These are phyloP conservation scores for Pogonocherus hispidulus DNA, from an alignment of 2,888 invertebrate genomes.

Conservation along the genomic window DNA sequence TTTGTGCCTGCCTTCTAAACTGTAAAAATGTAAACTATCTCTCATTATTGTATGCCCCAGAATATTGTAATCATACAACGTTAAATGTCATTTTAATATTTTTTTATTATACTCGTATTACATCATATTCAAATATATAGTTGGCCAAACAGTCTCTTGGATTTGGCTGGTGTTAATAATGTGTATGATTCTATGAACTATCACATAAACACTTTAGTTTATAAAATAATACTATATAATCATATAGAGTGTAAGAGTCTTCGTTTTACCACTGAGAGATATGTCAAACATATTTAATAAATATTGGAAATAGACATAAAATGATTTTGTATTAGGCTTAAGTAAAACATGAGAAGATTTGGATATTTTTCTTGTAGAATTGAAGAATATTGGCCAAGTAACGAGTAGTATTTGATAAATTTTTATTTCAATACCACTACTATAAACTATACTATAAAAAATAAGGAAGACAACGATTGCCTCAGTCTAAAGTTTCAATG, in stretches of 20 bases:
- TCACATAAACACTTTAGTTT: not conserved
- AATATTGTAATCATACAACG: not conserved
- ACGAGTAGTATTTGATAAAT: no score
- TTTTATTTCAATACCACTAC: no score
- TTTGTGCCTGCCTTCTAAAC: not conserved
- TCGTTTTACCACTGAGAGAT: no score
- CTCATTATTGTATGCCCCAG: not conserved
- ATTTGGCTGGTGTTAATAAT: slow-evolving; percentile 16
- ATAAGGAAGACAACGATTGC: not conserved
- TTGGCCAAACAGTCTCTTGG: slow-evolving; percentile 10
- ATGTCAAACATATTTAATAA: no score
- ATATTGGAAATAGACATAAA: no score
- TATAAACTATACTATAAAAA: no score
- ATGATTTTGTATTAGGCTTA: no score
- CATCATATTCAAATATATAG: not conserved
- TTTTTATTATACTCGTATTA: not conserved
- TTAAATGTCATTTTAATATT: not conserved
- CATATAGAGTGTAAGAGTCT: not conserved
- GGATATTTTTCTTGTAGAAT: no score
- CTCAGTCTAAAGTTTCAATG: not conserved
- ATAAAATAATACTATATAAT: not conserved
- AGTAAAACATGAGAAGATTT: no score
- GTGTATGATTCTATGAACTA: not conserved
- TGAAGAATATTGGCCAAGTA: no score
- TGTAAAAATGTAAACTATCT: not conserved